Evolutionary conservation across 2,888 invertebrate species (phyloP).

Genomic region (Cancer borealis): DNA sequence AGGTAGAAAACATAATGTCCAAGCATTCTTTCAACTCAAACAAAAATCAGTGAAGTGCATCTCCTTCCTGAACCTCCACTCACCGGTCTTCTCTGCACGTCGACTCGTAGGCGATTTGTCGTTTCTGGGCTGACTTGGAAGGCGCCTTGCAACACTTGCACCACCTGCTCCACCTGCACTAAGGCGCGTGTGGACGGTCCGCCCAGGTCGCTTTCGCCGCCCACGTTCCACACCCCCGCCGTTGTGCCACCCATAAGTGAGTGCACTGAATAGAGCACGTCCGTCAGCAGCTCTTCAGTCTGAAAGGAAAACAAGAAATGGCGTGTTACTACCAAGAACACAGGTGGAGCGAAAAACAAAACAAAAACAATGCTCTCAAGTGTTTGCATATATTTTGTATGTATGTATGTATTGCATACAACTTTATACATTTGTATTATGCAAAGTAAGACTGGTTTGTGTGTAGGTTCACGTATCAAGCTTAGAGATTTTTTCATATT

Average conservation of each 20-base stretch:
- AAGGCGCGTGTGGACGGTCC: slow-evolving; percentile 12
- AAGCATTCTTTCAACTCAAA: neutral
- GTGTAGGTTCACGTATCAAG: too few species aligned
- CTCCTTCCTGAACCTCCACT: neutral
- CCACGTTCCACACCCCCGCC: slow-evolving; percentile 63
- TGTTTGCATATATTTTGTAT: neutral
- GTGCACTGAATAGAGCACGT: slow-evolving; percentile 65
- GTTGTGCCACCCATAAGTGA: slow-evolving; percentile 62
- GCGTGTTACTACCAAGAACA: neutral
- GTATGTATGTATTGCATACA: neutral
- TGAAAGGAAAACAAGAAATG: neutral
- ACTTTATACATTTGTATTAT: neutral
- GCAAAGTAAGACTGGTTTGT: too few species aligned
- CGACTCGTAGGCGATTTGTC: slow-evolving; percentile 33
- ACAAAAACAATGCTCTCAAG: neutral
- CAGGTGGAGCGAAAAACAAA: neutral
- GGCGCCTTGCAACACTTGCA: slow-evolving; percentile 58
- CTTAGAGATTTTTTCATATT: too few species aligned
- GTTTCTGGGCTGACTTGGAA: slow-evolving; percentile 57
- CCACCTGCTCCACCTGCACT: slow-evolving; percentile 62
- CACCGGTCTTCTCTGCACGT: slow-evolving; percentile 51
- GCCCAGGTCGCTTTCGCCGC: neutral
- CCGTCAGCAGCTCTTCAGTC: slow-evolving; percentile 63
- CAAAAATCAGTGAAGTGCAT: neutral
- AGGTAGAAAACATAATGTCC: neutral